These are phyloP conservation scores for Myzus persicae DNA, from an alignment of 1,140 invertebrate genomes.

Conservation along the genomic window DNA sequence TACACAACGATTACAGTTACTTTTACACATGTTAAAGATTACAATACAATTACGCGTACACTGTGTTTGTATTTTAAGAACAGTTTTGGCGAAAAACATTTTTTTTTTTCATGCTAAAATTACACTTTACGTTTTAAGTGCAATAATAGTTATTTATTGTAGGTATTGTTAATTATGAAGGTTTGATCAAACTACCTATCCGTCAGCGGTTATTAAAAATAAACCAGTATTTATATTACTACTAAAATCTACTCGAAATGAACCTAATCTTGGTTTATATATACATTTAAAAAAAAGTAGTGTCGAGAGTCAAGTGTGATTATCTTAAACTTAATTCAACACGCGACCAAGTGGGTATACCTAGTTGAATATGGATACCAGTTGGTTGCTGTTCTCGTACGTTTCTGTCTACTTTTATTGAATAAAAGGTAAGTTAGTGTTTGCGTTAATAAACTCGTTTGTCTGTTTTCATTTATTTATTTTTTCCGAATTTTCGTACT, in stretches of 20 bases:
- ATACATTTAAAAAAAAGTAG: background rate
- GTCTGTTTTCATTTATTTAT: background rate
- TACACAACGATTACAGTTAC: background rate
- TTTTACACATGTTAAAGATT: background rate
- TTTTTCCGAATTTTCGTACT: background rate
- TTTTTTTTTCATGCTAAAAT: background rate
- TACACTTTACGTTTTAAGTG: background rate
- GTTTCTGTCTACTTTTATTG: background rate
- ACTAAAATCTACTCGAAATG: background rate
- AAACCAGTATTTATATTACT: constrained; percentile 15
- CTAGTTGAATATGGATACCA: background rate
- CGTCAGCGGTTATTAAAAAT: constrained; percentile 1
- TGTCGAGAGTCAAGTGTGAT: constrained; percentile 16
- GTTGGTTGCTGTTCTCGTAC: background rate
- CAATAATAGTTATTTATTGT: background rate
- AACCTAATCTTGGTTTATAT: constrained; percentile 1
- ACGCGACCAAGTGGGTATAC: background rate
- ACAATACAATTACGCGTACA: background rate
- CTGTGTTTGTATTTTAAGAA: background rate
- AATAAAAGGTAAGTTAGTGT: constrained; percentile 3
- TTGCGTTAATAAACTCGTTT: background rate
- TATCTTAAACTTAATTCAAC: background rate
- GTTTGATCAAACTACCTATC: background rate
- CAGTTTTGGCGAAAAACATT: background rate
- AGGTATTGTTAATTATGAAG: background rate